Base-by-base conservation (phyloP, 1,140 invertebrate genomes). In the Tetragonula clypearis region DNA sequence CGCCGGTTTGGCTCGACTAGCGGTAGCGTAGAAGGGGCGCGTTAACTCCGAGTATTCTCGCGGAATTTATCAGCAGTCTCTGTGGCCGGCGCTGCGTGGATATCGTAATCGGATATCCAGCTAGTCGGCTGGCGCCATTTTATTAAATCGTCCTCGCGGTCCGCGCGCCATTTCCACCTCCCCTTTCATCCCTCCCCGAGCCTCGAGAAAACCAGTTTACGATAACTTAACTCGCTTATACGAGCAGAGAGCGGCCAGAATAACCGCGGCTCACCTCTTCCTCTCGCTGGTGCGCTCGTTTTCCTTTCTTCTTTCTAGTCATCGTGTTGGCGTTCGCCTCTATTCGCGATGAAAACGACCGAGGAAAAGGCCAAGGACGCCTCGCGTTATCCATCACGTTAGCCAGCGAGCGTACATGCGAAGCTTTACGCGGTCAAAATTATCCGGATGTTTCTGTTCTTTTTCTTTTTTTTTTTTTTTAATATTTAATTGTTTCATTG, bases 191-290 rank as follows among this genome's bases (percentile, higher is more conserved):
- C 4, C 41, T 5, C 6, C 41, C 9, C 8, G 41, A 30, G 30
- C 75, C 73, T 35, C 55, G 55, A 35, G 76, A 41, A 91, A 93
- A 93, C 93, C 91, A 92, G 93, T 94, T 94, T 92, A 78, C 91
- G 87, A 92, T 93, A 92, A 91, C 88, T 88, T 88, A 82, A 91
- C 88, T 87, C 84, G 68, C 83, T 78, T 82, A 78, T 71, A 77
- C 79, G 82, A 76, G 72, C 86, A 68, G 41, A 49, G 41, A 49
- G 73, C 75, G 15, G 60, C 35, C 87, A 60, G 71, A 74, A 76
- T 62, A 41, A 77, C 80, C 78, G 68, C 30, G 55, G 58, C 75
- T 41, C 21, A 1, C 17, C 23, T 66, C 69, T 41, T 71, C 26
- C 68, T 23, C 23, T 55, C 58, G 66, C 72, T 62, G n/a, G 74